Evolutionary conservation across 2,113 vertebrate species (phyloP), one percentile per base, ranked within the genome.

Genomic region (Hassar affinis): DNA sequence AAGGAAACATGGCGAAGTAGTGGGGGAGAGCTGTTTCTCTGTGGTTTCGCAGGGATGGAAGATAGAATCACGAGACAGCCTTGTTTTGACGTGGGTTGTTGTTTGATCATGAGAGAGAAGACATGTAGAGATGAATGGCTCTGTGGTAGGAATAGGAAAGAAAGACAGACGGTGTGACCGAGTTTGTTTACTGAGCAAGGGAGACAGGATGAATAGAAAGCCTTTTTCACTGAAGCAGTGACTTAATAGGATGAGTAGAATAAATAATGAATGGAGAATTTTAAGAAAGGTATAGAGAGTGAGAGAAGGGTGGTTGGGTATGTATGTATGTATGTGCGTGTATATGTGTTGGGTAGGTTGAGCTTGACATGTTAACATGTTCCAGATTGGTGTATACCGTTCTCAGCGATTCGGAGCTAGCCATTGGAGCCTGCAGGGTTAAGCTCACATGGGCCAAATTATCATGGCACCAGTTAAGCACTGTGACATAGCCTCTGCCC

Each of bases 381-480:
- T 88, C 87, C 87, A 90, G 87, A 88, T 88, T 86, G 81, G 61
- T 25, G 52, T 59, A 45, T 18, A 64, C 49, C 15, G 38, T 84
- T 84, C 79, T 72, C 82, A 81, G 80, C 25, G 74, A 79, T 49
- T 85, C 66, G 7, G 75, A 68, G 56, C 35, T 42, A 12, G 22
- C 84, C 52, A 75, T 22, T 42, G 75, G 83, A 86, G 85, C 86
- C 77, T 83, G 76, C 54, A 33, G 86, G 84, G 85, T 88, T 90
- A 84, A 88, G 35, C 81, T 81, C 88, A 90, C 85, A 89, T 88
- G 89, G 78, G 69, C 51, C 76, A 83, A 86, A 85, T 89, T 87
- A 90, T 66, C 81, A 61, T 80, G 85, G 82, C 83, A 80, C 84
- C 82, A 79, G 49, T 64, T 75, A 62, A 74, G 64, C 35, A 64